A percentile compares a stretch with the other conserved stretches of the same genome.
Conservation (phyloP, 2,888 invertebrate genomes). For the Ephialtes manifestator region DNA sequence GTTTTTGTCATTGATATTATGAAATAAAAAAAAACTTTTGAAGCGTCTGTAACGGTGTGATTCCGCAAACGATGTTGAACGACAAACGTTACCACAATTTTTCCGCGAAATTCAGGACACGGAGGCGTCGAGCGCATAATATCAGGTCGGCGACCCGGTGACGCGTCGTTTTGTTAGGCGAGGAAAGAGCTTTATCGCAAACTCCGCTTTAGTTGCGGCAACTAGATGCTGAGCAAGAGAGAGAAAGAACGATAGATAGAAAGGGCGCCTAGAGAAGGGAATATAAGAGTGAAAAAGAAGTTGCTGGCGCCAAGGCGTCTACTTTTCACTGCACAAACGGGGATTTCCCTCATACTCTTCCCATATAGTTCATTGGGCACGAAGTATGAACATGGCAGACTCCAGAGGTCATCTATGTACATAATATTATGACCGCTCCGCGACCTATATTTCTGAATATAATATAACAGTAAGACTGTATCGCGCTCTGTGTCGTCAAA, state of each 20-base stretch:
- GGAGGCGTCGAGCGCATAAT: constrained; percentile 48
- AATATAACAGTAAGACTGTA: background rate
- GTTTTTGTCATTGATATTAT: background rate
- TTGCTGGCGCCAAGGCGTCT: constrained; percentile 41
- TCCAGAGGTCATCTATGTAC: constrained; percentile 11
- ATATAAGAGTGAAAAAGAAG: constrained; percentile 31
- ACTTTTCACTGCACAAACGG: constrained; percentile 15
- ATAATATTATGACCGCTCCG: background rate
- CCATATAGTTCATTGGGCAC: constrained; percentile 34
- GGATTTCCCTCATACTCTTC: constrained; percentile 3
- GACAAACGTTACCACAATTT: constrained; percentile 16
- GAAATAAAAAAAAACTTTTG: background rate
- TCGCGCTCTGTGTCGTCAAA: background rate
- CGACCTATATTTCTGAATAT: background rate
- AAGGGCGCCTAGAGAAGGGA: constrained; percentile 15
- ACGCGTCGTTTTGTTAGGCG: constrained; percentile 38
- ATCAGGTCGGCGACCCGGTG: constrained; percentile 44
- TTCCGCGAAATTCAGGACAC: constrained; percentile 16
- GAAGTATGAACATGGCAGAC: constrained; percentile 2
- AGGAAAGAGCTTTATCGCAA: constrained; percentile 41
- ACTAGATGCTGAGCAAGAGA: background rate
- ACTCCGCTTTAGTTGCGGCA: constrained; percentile 33
- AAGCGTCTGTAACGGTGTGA: background rate
- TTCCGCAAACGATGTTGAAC: constrained; percentile 10
- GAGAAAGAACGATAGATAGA: background rate